Evolutionary conservation across 2,888 invertebrate species (phyloP), one percentile per base, ranked within the genome.

Genomic region (Gymnosoma rotundatum): DNA sequence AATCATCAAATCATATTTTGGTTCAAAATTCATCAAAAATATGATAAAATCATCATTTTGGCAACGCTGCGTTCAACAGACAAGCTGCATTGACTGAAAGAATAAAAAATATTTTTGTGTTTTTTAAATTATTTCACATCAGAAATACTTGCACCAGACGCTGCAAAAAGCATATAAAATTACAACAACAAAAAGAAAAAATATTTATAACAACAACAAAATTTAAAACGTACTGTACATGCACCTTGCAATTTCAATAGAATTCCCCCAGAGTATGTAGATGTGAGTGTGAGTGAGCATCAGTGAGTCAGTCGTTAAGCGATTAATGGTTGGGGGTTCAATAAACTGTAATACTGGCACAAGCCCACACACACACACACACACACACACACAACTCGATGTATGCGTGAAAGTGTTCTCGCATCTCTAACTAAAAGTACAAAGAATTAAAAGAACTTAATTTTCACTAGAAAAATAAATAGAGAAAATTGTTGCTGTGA

Each of bases 221-320:
- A 56, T 72, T 79, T 58, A 20, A 72, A 79, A 64, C 56, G 66
- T 72, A 63, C 63, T 48, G 70, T 64, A 48, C 63, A 80, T 76
- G 76, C 84, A 84, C 81, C 84, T 81, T 81, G 73, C 81, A 84
- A 78, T 74, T 76, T 74, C 78, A 81, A 73, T 54, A 81, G 70
- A 48, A 80, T 61, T 78, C 69, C 78, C 78, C 81, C 81, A 21
- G 21, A 45, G 70, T 50, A 25, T 66, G 5, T 38, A 36, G 10
- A 21, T 42, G 45, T 14, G n/a, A 8, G 18, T 54, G 9, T 25
- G 16, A 72, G 64, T 64, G 64, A 20, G 20, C 25, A 56, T 42
- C 16, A 21, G 50, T 42, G 66, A 73, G 63, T 63, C 48, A 58
- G 64, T 72, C 9, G 60, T 25, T 32, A 48, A 69, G 64, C 60